Evolutionary conservation across 2,888 invertebrate species (phyloP).

Genomic region (Pseudolycoriella hygida): DNA sequence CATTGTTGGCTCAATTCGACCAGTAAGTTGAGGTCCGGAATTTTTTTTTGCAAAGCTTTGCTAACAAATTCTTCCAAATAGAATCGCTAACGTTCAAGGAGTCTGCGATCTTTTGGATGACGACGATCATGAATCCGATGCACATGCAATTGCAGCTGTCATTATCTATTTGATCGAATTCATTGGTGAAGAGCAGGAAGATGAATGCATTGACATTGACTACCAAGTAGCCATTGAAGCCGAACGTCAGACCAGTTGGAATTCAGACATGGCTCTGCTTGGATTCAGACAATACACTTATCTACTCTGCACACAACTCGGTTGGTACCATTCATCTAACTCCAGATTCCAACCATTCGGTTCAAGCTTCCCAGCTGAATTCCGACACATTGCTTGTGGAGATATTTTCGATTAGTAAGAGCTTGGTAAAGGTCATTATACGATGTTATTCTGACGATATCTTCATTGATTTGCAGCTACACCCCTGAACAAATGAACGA

Average conservation of each 20-base stretch:
- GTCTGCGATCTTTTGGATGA: background rate
- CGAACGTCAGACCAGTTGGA: background rate
- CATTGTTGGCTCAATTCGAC: background rate
- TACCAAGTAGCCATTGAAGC: background rate
- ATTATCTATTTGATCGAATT: background rate
- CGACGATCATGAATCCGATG: background rate
- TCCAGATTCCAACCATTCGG: constrained; percentile 38
- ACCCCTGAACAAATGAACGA: background rate
- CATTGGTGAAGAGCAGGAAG: background rate
- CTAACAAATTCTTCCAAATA: background rate
- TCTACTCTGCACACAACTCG: constrained; percentile 76
- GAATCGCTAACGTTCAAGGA: background rate
- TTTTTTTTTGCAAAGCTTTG: background rate
- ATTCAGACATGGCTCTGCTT: background rate
- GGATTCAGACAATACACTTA: constrained; percentile 47
- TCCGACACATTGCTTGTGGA: constrained; percentile 18
- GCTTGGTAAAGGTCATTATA: background rate
- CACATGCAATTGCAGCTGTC: background rate
- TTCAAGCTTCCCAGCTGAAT: constrained; percentile 17
- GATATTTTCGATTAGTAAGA: constrained; percentile 17
- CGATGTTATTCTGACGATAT: background rate
- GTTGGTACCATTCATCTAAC: constrained; percentile 61
- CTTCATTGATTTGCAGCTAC: background rate
- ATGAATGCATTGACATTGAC: background rate
- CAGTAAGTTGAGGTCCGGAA: background rate